A percentile compares a stretch with the other conserved stretches of the same genome.
Evolutionary conservation across 2,113 vertebrate species (phyloP).

Genomic region (Albula goreensis): DNA sequence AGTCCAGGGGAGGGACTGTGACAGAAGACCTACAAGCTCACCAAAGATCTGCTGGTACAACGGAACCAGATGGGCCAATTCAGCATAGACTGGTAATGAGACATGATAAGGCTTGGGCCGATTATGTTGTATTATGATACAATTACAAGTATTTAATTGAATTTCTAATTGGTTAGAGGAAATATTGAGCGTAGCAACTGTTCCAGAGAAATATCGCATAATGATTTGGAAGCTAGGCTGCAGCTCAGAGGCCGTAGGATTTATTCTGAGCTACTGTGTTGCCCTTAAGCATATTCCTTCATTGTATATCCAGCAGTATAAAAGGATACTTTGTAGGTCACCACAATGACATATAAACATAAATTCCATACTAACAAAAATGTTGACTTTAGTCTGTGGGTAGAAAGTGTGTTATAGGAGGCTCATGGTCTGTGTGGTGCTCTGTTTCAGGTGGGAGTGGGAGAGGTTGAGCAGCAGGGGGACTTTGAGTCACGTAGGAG

Average conservation of each 20-base stretch:
- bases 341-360: neutral
- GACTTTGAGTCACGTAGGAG: conserved; percentile 44
- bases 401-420: neutral
- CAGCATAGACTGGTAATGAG: conserved; percentile 35
- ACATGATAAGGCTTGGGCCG: neutral
- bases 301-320: no score
- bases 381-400: neutral
- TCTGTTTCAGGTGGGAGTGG: conserved; percentile 43
- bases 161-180: neutral
- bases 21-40: neutral
- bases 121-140: neutral
- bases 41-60: neutral
- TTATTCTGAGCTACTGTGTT: no score
- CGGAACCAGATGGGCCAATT: conserved; percentile 3
- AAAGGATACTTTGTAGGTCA: no score
- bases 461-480: neutral
- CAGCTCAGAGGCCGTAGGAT: no score
- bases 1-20: neutral
- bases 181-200: neutral
- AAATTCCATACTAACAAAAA: neutral
- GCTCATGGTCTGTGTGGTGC: neutral
- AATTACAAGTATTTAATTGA: neutral
- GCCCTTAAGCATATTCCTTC: no score
- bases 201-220: no score
- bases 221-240: no score